Evolutionary conservation across 1,140 invertebrate species (phyloP).

Genomic region (Papilio dardanus): DNA sequence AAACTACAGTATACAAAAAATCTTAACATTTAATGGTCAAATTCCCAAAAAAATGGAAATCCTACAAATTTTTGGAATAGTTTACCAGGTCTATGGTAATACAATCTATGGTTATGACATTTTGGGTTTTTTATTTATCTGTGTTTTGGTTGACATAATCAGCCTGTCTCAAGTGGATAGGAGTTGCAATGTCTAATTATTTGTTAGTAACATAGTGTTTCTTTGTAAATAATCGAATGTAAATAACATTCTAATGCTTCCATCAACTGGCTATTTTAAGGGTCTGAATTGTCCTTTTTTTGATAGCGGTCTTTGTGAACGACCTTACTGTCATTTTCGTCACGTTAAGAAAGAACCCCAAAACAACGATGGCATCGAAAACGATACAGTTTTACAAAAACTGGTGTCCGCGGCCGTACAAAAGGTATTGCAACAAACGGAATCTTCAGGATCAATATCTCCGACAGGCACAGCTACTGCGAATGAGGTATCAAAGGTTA

Average conservation of each 20-base stretch:
- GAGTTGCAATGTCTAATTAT: slow-evolving; percentile 11
- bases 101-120: background rate
- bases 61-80: background rate
- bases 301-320: slow-evolving; percentile 89
- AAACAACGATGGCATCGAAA: slow-evolving; percentile 70
- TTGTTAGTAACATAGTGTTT: slow-evolving; percentile 15
- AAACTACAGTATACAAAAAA: background rate
- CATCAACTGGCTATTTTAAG: slow-evolving; percentile 93
- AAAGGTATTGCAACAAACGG: slow-evolving; percentile 76
- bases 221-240: background rate
- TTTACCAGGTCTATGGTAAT: background rate
- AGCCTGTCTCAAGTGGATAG: background rate
- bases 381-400: slow-evolving; percentile 76
- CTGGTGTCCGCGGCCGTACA: slow-evolving; percentile 78
- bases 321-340: slow-evolving; percentile 95
- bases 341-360: slow-evolving; percentile 87
- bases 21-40: no score
- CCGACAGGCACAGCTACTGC: slow-evolving; percentile 39
- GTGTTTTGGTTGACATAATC: slow-evolving; percentile 29
- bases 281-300: slow-evolving; percentile 92
- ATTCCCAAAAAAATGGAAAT: no score
- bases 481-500: slow-evolving; percentile 38
- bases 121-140: background rate
- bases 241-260: slow-evolving; percentile 86
- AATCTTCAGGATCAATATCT: slow-evolving; percentile 46